phyloP scores from a whole-genome alignment of 1,140 invertebrate genomes.

The Helicoverpa zea region DNA sequence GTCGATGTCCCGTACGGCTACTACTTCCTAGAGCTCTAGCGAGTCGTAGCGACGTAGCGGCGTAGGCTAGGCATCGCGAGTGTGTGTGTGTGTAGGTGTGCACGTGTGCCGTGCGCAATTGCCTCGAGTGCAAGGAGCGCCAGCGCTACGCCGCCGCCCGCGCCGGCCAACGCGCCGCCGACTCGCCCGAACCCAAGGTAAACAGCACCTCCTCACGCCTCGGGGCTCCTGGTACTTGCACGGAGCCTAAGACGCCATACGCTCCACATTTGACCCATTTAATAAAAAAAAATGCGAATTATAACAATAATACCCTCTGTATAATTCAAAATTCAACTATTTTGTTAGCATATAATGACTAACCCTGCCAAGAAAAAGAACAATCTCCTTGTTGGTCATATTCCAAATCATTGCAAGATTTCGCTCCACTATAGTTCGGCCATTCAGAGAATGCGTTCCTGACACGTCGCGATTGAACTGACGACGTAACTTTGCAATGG shows the following conservation, averaged over 20 bases:
- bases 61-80: conserved; percentile 60
- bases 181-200: conserved; percentile 85
- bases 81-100: conserved; percentile 92
- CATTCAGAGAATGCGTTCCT: no score
- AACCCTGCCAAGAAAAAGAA: no score
- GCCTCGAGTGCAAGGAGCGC: conserved; percentile 98
- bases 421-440: no score
- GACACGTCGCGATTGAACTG: no score
- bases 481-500: no score
- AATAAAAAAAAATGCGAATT: background rate
- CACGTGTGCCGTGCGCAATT: conserved; percentile 99
- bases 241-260: background rate
- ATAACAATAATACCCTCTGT: no score
- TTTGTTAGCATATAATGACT: no score
- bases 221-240: conserved; percentile 24
- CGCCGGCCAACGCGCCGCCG: conserved; percentile 70
- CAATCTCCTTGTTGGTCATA: no score
- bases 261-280: background rate
- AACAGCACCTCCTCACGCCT: conserved; percentile 41
- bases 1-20: conserved; percentile 26
- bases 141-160: conserved; percentile 87
- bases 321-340: no score
- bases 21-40: conserved; percentile 39
- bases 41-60: conserved; percentile 50
- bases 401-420: no score